These are phyloP conservation scores for Henicopernis longicauda DNA, from an alignment of 2,113 vertebrate species.

Conservation along the genomic window DNA sequence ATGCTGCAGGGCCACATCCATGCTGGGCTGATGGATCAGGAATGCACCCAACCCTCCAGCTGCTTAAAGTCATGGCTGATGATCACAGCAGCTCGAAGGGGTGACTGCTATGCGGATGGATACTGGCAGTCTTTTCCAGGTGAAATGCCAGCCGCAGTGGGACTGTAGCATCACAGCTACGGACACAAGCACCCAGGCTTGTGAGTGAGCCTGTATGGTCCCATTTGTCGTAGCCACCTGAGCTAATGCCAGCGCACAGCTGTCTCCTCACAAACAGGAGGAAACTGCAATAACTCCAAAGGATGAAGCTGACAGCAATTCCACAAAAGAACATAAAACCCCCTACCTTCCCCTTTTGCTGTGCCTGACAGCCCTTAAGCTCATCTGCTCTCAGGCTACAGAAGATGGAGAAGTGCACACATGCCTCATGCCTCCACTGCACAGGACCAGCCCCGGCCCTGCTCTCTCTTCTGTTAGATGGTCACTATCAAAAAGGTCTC, in stretches of 20 bases:
- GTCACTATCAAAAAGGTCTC: too few species aligned
- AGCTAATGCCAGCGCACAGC: background rate
- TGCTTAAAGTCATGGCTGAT: background rate
- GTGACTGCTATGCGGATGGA: background rate
- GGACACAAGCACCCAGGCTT: background rate
- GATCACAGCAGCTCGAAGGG: background rate
- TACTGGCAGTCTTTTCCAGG: background rate
- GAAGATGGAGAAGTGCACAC: too few species aligned
- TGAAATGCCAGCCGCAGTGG: background rate
- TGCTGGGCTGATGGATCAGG: background rate
- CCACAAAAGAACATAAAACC: background rate
- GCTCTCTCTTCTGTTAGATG: background rate
- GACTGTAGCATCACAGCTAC: background rate
- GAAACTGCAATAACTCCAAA: background rate
- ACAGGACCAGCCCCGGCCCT: fast-evolving
- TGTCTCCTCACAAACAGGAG: background rate
- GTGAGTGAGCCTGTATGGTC: fast-evolving
- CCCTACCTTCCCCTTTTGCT: background rate
- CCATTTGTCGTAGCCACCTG: background rate
- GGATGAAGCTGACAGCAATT: background rate
- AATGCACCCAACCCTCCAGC: background rate
- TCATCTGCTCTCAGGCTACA: background rate
- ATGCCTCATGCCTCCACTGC: fast-evolving
- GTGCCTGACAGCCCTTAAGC: too few species aligned
- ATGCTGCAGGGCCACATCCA: background rate